A percentile compares a stretch with the other conserved stretches of the same genome.
Conservation (phyloP, 2,888 invertebrate species). For the Polymixis lichenea region DNA sequence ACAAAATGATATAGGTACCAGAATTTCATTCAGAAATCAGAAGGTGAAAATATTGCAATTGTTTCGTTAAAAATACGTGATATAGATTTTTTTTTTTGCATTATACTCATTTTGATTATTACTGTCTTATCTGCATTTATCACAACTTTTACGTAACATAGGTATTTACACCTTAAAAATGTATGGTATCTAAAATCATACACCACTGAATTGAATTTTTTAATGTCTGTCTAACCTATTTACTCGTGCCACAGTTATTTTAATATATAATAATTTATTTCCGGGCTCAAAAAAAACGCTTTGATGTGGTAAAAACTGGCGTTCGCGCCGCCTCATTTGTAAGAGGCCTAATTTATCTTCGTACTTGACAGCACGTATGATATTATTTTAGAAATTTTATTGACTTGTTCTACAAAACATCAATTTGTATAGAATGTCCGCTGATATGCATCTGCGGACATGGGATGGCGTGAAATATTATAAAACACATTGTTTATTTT, state of each 20-base stretch:
- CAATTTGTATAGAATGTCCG: conserved; percentile 49
- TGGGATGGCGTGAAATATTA: conserved; percentile 46
- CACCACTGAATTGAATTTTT: conserved; percentile 25
- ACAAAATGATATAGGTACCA: conserved; percentile 4
- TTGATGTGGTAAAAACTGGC: conserved; percentile 64
- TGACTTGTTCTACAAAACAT: conserved; percentile 57
- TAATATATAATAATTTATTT: conserved; percentile 69
- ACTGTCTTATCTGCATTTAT: background rate
- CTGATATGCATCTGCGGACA: conserved; percentile 39
- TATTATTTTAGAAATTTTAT: conserved; percentile 58
- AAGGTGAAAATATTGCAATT: conserved; percentile 33
- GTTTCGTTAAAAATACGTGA: conserved; percentile 3
- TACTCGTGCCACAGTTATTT: conserved; percentile 63
- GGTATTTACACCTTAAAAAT: conserved; percentile 17
- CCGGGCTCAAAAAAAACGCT: conserved; percentile 62
- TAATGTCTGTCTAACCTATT: conserved; percentile 52
- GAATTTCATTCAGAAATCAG: conserved; percentile 34
- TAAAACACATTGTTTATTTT: conserved; percentile 74
- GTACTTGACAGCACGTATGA: conserved; percentile 58
- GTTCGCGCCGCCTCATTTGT: conserved; percentile 64
- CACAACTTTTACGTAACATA: conserved; percentile 3
- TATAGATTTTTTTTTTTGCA: no score
- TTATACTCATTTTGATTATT: no score
- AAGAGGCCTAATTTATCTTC: conserved; percentile 62
- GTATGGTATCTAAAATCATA: conserved; percentile 20